These are phyloP conservation scores for Pediacus dermestoides DNA, from an alignment of 2,888 invertebrate genomes.

Conservation along the genomic window DNA sequence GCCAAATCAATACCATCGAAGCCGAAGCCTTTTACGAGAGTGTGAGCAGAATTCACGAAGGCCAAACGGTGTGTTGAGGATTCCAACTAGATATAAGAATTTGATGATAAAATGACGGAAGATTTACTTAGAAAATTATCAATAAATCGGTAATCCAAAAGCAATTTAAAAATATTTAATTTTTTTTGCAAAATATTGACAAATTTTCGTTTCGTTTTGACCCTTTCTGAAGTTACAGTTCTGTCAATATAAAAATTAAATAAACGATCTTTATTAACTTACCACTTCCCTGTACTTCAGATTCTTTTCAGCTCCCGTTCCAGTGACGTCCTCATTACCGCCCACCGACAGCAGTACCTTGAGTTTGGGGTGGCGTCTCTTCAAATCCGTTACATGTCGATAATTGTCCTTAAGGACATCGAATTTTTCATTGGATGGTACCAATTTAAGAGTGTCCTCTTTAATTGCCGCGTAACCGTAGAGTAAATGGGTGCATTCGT, in stretches of 20 bases:
- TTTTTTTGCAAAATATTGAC: background rate
- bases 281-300: constrained; percentile 71
- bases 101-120: constrained; percentile 6
- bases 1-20: constrained; percentile 86
- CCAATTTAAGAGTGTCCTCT: constrained; percentile 66
- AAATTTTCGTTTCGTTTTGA: too few relatives aligned
- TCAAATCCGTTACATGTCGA: constrained; percentile 67
- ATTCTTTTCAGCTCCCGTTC: constrained; percentile 48
- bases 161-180: too few relatives aligned
- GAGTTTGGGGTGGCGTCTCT: constrained; percentile 64
- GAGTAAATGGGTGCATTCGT: constrained; percentile 75
- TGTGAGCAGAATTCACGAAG: constrained; percentile 73
- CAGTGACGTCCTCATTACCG: constrained; percentile 67
- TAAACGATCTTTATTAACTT: constrained; percentile 41
- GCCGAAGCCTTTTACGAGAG: constrained; percentile 72
- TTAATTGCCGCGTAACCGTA: constrained; percentile 80
- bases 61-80: constrained; percentile 67
- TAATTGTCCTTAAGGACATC: constrained; percentile 75
- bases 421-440: constrained; percentile 67
- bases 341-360: constrained; percentile 74
- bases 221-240: too few relatives aligned
- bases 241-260: constrained; percentile 7
- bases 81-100: constrained; percentile 57
- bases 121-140: too few relatives aligned
- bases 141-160: too few relatives aligned